Evolutionary conservation across 2,113 vertebrate species (phyloP), one percentile per base, ranked within the genome.

Genomic region (Pluvianellus socialis): DNA sequence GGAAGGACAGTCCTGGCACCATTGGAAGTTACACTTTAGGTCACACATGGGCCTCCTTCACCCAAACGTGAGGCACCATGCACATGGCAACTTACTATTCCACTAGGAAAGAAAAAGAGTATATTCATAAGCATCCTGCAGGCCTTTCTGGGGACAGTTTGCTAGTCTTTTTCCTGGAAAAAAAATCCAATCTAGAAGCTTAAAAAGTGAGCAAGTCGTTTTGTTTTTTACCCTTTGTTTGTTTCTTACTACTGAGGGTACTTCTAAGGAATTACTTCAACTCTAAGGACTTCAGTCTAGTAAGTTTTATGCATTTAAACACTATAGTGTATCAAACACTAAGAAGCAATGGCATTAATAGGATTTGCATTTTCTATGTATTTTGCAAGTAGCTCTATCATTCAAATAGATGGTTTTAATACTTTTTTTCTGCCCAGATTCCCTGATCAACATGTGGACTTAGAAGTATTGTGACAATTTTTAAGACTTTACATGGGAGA

Each of bases 51-150:
- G 2, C 13, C 5, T 59, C 7, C 18, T 23, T 81, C n/a, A 10
- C 9, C 6, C 45, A 15, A 3, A 15, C 0, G 0, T 11, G 35
- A 10, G 61, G 50, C 8, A 15, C 10, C 8, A 2, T 18, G 23
- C 8, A 5, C 1, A 0, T 30, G 18, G 12, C 14, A 50, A 70
- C 33, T 27, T 28, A 49, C 7, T 24, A 6, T 4, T 47, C 7
- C 12, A 13, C 23, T 24, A 40, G 21, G 27, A 63, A 45, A 50
- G 7, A 38, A 73, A 26, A 66, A 6, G 24, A 28, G 9, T 35
- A 85, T 55, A 17, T n/a, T 20, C 12, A 5, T 14, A 26, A 63
- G 13, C 10, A 24, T 8, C 27, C 27, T 77, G 9, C 26, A 58
- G 33, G 7, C 24, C 7, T 58, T 45, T 81, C 21, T 74, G 26